Evolutionary conservation across 2,888 invertebrate genomes (phyloP).

Genomic region (Beris morrisii): DNA sequence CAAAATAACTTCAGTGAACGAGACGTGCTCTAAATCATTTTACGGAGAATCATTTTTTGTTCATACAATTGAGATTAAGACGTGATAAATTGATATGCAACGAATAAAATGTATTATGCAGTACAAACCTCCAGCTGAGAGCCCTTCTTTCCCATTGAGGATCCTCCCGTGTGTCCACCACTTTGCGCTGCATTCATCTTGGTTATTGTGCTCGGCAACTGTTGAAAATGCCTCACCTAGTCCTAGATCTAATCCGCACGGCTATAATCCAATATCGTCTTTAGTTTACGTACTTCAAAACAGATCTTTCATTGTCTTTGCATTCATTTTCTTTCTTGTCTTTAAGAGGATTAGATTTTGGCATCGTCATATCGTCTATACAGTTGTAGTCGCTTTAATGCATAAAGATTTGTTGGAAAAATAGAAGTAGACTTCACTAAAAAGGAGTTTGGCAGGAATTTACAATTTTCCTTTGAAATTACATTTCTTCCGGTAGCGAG

Average conservation of each 20-base stretch:
- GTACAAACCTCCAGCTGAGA: conserved; percentile 55
- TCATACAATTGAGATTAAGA: too few species aligned
- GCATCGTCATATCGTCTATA: conserved; percentile 3
- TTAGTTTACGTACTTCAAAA: neutral
- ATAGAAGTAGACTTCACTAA: neutral
- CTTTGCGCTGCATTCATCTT: conserved; percentile 56
- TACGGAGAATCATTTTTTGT: too few species aligned
- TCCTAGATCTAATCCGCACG: too few species aligned
- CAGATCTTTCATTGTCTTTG: neutral
- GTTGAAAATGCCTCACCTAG: too few species aligned
- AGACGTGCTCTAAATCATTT: too few species aligned
- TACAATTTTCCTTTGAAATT: too few species aligned
- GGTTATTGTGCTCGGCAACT: too few species aligned
- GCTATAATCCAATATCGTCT: conserved; percentile 14
- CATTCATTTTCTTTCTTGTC: neutral
- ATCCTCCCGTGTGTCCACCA: conserved; percentile 51
- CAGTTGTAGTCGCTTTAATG: neutral
- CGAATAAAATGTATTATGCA: too few species aligned
- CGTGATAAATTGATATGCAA: too few species aligned
- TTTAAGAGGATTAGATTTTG: conserved; percentile 25
- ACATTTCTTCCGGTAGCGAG: too few species aligned
- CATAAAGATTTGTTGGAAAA: neutral
- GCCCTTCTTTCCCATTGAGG: conserved; percentile 56
- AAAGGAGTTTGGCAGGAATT: too few species aligned
- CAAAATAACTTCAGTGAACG: too few species aligned